Conservation (phyloP, 2,113 vertebrate species). For the Antigone vipio region DNA sequence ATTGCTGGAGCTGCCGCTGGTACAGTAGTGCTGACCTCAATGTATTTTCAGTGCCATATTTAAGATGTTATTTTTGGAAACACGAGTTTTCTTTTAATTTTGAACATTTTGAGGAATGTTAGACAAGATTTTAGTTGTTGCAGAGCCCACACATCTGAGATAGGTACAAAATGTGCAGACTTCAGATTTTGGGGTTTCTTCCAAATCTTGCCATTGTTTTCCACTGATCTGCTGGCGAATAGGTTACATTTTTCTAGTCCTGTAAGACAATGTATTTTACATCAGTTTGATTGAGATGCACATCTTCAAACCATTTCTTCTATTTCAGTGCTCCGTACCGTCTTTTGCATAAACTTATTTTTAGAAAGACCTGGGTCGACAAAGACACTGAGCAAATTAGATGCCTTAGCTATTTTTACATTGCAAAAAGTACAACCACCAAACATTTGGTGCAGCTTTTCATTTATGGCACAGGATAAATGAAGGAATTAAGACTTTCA, state of each 20-base stretch:
- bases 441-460: neutral
- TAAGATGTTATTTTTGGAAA: neutral
- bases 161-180: neutral
- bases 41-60: neutral
- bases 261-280: neutral
- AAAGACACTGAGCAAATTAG: neutral
- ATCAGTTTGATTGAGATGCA: neutral
- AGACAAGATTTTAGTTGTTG: neutral
- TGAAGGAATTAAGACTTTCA: neutral
- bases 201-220: neutral
- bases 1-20: neutral
- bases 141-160: neutral
- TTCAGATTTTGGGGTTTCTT: neutral
- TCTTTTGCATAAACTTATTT: neutral
- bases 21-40: neutral
- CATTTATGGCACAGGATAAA: neutral
- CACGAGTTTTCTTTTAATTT: neutral
- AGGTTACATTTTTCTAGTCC: neutral
- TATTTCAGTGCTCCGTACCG: neutral
- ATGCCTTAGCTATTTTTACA: neutral
- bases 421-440: neutral
- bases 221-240: neutral
- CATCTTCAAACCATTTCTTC: neutral
- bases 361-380: neutral
- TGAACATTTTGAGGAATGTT: neutral